Percentiles rank a stretch among this genome's conserved stretches.
Conservation (phyloP, 2,888 invertebrate genomes). For the Pegoplata infirma region DNA sequence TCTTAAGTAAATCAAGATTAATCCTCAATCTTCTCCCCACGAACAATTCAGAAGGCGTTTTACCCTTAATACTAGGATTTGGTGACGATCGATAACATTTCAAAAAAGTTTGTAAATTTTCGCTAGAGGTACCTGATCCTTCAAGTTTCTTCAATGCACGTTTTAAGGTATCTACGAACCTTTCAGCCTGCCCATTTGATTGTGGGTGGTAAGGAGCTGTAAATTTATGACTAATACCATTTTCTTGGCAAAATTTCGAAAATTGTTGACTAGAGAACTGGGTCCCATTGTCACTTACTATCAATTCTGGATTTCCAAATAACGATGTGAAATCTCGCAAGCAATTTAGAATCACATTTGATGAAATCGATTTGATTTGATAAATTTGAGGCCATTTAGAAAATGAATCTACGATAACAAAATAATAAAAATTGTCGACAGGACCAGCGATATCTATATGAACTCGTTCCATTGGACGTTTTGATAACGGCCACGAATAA, state of each 20-base stretch:
- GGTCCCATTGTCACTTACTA: slow-evolving; percentile 52
- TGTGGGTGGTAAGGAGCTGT: too few relatives aligned
- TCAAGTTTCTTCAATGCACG: slow-evolving; percentile 14
- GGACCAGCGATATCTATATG: too few relatives aligned
- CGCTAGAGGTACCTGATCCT: not conserved
- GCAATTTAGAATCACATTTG: slow-evolving; percentile 1
- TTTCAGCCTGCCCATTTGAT: too few relatives aligned
- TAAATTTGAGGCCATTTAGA: too few relatives aligned
- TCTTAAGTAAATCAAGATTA: too few relatives aligned
- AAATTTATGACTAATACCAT: slow-evolving; percentile 18
- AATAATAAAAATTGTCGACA: too few relatives aligned
- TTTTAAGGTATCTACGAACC: slow-evolving; percentile 17
- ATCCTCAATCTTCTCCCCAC: slow-evolving; percentile 16
- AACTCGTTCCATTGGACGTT: slow-evolving; percentile 23
- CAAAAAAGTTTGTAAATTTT: slow-evolving; percentile 5
- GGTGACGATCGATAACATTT: too few relatives aligned
- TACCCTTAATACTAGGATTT: not conserved
- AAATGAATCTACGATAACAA: too few relatives aligned
- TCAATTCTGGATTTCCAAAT: slow-evolving; percentile 43
- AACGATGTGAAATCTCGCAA: slow-evolving; percentile 25
- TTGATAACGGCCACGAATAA: slow-evolving; percentile 20
- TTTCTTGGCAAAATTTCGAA: slow-evolving; percentile 27
- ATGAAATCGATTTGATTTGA: slow-evolving; percentile 33
- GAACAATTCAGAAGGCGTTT: slow-evolving; percentile 24
- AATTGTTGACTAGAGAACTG: slow-evolving; percentile 30